A percentile compares a stretch with the other conserved stretches of the same genome.
phyloP scores from a whole-genome alignment of 1,140 invertebrate genomes.

The Cryptotermes secundus region DNA sequence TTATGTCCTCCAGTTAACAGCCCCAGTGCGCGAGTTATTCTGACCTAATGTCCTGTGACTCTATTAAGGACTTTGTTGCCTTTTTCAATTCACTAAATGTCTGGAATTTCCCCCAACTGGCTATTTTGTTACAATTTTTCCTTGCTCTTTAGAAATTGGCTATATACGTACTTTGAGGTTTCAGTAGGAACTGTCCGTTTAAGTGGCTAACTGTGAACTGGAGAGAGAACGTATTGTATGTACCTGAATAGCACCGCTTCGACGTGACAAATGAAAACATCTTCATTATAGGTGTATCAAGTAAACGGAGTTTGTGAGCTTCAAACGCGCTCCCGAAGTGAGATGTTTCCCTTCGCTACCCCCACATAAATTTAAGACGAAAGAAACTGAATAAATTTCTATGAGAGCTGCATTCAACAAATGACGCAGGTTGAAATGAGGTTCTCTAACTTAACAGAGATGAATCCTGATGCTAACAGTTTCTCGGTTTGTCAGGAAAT shows the following conservation, averaged over 20 bases:
- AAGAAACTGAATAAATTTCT: not conserved
- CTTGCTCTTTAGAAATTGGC: not conserved
- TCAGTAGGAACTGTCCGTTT: not conserved
- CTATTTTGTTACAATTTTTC: not conserved
- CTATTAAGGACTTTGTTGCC: slow-evolving; percentile 10
- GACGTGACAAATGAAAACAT: not conserved
- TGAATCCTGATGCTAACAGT: too few relatives aligned
- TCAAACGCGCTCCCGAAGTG: not conserved
- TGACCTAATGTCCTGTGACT: slow-evolving; percentile 4
- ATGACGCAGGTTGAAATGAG: too few relatives aligned
- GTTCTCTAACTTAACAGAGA: too few relatives aligned
- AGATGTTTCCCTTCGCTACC: not conserved
- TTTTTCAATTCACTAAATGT: slow-evolving; percentile 11
- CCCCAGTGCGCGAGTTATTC: not conserved
- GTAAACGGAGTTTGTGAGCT: not conserved
- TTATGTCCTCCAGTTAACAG: not conserved
- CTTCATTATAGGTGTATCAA: slow-evolving; percentile 13
- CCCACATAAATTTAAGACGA: not conserved
- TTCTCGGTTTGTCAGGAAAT: too few relatives aligned
- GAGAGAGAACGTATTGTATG: not conserved
- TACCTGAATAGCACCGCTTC: not conserved
- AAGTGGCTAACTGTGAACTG: not conserved
- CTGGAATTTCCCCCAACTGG: not conserved
- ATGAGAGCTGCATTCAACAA: not conserved
- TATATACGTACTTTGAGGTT: slow-evolving; percentile 9